Conservation (phyloP, 2,797 vertebrate genomes). For the Avahi laniger region DNA sequence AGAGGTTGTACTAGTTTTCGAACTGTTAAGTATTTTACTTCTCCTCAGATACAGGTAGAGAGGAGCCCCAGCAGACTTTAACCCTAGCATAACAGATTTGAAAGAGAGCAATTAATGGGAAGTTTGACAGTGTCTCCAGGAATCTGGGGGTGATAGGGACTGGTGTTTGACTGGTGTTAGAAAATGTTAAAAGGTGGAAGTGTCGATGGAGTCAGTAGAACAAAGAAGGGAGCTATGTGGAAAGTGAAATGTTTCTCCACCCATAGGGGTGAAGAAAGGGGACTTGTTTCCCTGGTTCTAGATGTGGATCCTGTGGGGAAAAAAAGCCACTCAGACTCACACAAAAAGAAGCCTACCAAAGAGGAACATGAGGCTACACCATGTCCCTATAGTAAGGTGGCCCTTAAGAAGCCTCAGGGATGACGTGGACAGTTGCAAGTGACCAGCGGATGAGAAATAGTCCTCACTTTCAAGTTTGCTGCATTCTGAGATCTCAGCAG, state of each 20-base stretch:
- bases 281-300: not conserved
- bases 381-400: not conserved
- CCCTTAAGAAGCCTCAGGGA: not conserved
- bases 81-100: not conserved
- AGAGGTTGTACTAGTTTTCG: too few relatives aligned
- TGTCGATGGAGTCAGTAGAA: not conserved
- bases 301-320: not conserved
- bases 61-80: not conserved
- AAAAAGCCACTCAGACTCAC: not conserved
- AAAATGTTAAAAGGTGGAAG: not conserved
- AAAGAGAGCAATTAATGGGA: not conserved
- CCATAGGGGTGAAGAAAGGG: not conserved
- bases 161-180: not conserved
- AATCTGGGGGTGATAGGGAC: not conserved
- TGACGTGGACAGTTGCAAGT: not conserved
- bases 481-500: not conserved
- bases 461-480: not conserved
- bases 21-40: not conserved
- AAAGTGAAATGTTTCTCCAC: not conserved
- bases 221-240: not conserved
- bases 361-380: rapidly evolving
- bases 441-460: not conserved
- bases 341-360: not conserved
- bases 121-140: not conserved
- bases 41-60: not conserved